Evolutionary conservation across 2,888 invertebrate species (phyloP).

Genomic region (Petrophora chlorosata): DNA sequence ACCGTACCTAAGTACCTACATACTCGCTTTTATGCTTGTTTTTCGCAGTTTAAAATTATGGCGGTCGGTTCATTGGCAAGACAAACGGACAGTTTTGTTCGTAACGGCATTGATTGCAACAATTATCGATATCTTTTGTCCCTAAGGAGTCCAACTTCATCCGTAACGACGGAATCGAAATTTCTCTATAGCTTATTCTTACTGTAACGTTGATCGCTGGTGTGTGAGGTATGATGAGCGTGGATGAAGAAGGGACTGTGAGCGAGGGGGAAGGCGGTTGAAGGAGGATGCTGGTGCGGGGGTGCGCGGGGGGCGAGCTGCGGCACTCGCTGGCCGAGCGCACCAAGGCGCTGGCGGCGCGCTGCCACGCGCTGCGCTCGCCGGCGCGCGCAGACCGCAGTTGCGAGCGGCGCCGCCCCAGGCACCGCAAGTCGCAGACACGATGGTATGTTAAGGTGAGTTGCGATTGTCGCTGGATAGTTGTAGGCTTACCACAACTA

Average conservation of each 20-base stretch:
- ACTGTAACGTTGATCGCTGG: too few species aligned
- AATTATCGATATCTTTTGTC: conserved; percentile 9
- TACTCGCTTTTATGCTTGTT: background rate
- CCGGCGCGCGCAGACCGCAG: conserved; percentile 65
- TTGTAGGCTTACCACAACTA: too few species aligned
- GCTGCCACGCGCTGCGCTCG: conserved; percentile 75
- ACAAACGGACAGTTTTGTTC: background rate
- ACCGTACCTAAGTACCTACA: too few species aligned
- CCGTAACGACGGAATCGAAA: too few species aligned
- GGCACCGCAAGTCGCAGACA: conserved; percentile 82
- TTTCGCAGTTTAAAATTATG: background rate
- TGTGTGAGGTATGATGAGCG: conserved; percentile 43
- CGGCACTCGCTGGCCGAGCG: conserved; percentile 79
- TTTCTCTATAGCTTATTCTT: too few species aligned
- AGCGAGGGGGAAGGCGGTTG: conserved; percentile 58
- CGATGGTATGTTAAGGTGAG: conserved; percentile 91
- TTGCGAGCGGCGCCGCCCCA: conserved; percentile 67
- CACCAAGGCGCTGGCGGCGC: conserved; percentile 78
- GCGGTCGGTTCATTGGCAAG: conserved; percentile 23
- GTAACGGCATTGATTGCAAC: conserved; percentile 15
- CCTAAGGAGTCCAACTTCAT: conserved; percentile 5
- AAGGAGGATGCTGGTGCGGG: conserved; percentile 73
- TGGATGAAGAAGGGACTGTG: conserved; percentile 42
- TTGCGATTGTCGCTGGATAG: conserved; percentile 37
- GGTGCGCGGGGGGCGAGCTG: conserved; percentile 75